Conservation (phyloP, 2,888 invertebrate species). For the Falcaria lacertinaria region DNA sequence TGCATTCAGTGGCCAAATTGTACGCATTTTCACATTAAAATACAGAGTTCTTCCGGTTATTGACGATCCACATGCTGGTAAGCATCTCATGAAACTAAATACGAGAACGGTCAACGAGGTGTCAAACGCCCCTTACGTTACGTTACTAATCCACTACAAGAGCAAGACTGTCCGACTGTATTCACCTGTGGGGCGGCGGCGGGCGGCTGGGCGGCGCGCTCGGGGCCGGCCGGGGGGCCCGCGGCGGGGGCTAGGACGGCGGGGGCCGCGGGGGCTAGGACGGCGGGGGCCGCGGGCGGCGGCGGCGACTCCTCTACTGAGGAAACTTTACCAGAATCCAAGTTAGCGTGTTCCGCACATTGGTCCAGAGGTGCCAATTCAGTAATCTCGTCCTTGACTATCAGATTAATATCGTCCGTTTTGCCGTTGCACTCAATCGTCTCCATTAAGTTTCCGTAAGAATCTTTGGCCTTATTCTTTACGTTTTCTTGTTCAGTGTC, state of each 20-base stretch:
- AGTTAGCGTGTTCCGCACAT: neutral
- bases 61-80: conserved; percentile 67
- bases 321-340: conserved; percentile 1
- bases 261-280: conserved; percentile 20
- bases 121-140: conserved; percentile 51
- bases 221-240: conserved; percentile 25
- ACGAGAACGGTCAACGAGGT: conserved; percentile 57
- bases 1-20: conserved; percentile 13
- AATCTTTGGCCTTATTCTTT: conserved; percentile 38
- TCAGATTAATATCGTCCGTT: conserved; percentile 14
- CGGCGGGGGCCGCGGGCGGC: conserved; percentile 28
- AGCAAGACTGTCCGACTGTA: conserved; percentile 61
- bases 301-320: conserved; percentile 22
- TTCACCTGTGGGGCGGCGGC: conserved; percentile 58
- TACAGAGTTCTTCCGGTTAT: conserved; percentile 53
- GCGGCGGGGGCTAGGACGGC: too few species aligned
- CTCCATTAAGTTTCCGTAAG: conserved; percentile 26
- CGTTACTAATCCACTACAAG: conserved; percentile 70
- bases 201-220: conserved; percentile 15
- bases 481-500: conserved; percentile 31
- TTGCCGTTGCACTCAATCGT: conserved; percentile 45
- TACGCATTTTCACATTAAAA: conserved; percentile 8
- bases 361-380: conserved; percentile 4
- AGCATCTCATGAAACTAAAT: conserved; percentile 66
- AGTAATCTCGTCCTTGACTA: conserved; percentile 9